Evolutionary conservation across 1,140 invertebrate genomes (phyloP), one percentile per base, ranked within the genome.

Genomic region (Drosophila simulans): DNA sequence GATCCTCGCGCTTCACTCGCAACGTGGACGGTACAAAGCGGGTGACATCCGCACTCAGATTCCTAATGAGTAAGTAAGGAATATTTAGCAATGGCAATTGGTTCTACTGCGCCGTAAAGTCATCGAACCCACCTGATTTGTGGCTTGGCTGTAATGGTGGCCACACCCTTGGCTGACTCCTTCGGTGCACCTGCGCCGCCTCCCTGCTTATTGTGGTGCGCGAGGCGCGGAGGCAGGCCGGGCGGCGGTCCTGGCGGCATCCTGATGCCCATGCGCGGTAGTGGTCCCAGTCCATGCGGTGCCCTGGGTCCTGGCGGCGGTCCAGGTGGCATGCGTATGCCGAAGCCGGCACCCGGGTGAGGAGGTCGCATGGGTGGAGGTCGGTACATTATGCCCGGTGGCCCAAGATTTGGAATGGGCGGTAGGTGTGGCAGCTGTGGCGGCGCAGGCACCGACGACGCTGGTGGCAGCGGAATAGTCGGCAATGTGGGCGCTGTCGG

Each of bases 31-130:
- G 98, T 39, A 98, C 96, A 93, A 99, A 99, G 76, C 98, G 93
- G 0, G 98, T 99, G 0, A 99, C 97, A 93, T 99, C 98, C 0
- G 97, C 98, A 68, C 97, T 97, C 8, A 98, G 93, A 93, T 98
- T 99, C 84, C 97, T 94, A 39, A 1, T 56, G 66, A 62, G 12
- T 4, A 13, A 17, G 8, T 3, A 10, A 10, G 7, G 31, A 8
- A 17, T 25, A 1, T 20, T 46, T 2, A 46, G 20, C 1, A 45
- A 10, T 34, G 2, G 13, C 7, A 11, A 62, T 5, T 8, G 8
- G 7, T 31, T 31, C 31, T 10, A 31, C 2, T 31, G 8, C 27
- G 7, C 27, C 31, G 31, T 0, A 10, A 10, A 31, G 31, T 2
- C 8, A 31, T 10, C 31, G 31, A 31, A 40, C 45, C 39, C 55